Percentiles rank a stretch among this genome's conserved stretches.
Conservation (phyloP, 2,797 vertebrate genomes). For the Notamacropus eugenii region DNA sequence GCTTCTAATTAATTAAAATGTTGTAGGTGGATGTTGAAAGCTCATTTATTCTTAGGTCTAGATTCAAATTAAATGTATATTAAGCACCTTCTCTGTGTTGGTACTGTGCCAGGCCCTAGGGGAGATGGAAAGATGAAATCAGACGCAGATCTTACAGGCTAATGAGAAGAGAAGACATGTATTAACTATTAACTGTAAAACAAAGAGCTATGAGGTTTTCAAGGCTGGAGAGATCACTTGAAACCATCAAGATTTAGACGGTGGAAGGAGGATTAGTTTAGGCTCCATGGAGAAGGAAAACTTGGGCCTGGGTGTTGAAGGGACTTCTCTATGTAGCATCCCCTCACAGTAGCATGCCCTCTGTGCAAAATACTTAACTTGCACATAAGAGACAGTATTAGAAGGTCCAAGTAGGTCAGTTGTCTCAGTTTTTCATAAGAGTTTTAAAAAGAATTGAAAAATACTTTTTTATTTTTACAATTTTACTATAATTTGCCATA, state of each 20-base stretch:
- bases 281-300: neutral
- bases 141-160: neutral
- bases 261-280: neutral
- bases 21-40: neutral
- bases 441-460: neutral
- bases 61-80: neutral
- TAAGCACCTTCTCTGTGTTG: neutral
- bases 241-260: neutral
- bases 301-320: neutral
- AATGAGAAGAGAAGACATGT: neutral
- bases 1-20: conserved; percentile 23
- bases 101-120: neutral
- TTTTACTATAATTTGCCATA: neutral
- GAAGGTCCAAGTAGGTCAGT: neutral
- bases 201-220: neutral
- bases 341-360: neutral
- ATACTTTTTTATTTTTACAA: neutral
- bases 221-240: neutral
- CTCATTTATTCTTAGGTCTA: neutral
- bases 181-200: neutral
- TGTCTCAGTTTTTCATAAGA: neutral
- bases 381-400: neutral
- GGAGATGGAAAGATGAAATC: neutral
- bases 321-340: neutral
- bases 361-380: neutral